Base-by-base conservation (phyloP, 2,888 invertebrate genomes). In the Brachypterus glaber region DNA sequence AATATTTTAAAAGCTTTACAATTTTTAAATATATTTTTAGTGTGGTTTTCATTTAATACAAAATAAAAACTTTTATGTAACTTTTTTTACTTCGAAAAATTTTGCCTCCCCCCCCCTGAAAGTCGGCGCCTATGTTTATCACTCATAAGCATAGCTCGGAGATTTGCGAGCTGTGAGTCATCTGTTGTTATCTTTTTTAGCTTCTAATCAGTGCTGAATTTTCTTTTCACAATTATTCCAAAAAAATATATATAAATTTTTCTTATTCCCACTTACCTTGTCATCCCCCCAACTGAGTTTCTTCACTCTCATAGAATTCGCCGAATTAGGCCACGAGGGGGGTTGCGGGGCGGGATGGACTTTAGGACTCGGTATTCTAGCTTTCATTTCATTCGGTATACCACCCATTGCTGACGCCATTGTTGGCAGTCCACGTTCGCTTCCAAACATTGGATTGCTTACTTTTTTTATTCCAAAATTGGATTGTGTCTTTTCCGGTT, bases 231-330 rank as follows among this genome's bases (percentile, higher is more conserved):
- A n/a, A n/a, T n/a, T n/a, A n/a, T n/a, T 8, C 26, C 29, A 14
- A 7, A 11, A 43, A 18, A 24, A 14, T 27, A 24, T 14, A 7
- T 17, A 17, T 3, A 24, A 33, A n/a, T n/a, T n/a, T 39, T 21
- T 11, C 31, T 24, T 17, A 27, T 13, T 7, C 9, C 2, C 14
- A 27, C 43, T 36, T 47, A 60, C 62, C 59, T 58, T 63, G 46
- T 61, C 78, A 58, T 83, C 82, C 52, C 78, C 79, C 83, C 83
- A 87, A 60, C 82, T 82, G 35, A 86, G 70, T 57, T 84, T 83
- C 66, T 86, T 86, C 44, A 82, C 79, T 33, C 82, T 66, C 35
- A 77, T 74, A 3, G 82, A 79, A 18, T 80, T 76, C 41, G 81
- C 77, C 37, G 74, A 71, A 40, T 72, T 67, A 1, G 83, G 80